A percentile compares a stretch with the other conserved stretches of the same genome.
phyloP scores from a whole-genome alignment of 2,797 vertebrate genomes.

The Vultur gryphus region DNA sequence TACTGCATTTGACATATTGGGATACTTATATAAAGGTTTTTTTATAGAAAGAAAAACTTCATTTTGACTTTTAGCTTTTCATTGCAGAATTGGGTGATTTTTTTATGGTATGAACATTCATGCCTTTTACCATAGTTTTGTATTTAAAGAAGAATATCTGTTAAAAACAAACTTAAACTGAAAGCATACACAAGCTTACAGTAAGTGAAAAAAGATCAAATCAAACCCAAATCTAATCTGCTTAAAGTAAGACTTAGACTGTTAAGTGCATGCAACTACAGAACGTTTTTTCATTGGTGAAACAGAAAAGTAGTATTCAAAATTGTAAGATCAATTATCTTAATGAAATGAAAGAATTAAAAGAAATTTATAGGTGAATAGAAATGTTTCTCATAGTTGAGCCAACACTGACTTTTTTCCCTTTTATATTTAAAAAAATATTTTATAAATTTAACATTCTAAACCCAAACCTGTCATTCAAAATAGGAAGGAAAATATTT shows the following conservation, averaged over 20 bases:
- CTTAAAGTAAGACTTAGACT: background rate
- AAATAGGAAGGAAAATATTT: background rate
- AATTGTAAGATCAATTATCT: background rate
- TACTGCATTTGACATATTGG: background rate
- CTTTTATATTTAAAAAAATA: background rate
- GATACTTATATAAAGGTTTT: background rate
- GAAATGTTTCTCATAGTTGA: background rate
- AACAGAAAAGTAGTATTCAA: background rate
- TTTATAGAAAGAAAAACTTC: background rate
- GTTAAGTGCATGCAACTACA: too few species aligned
- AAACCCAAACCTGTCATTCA: background rate
- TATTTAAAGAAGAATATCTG: background rate
- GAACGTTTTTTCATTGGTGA: background rate
- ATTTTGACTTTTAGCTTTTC: background rate
- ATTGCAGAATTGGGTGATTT: background rate
- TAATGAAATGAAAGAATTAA: background rate
- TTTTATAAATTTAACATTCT: background rate
- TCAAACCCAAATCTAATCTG: background rate
- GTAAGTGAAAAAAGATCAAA: background rate
- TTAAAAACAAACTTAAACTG: background rate
- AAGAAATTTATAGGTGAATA: background rate
- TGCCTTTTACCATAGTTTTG: background rate
- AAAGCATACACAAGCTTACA: background rate
- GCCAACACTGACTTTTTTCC: background rate
- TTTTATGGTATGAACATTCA: background rate